Percentiles rank a stretch among this genome's conserved stretches.
These are phyloP conservation scores for Thera britannica DNA, from an alignment of 2,888 invertebrate genomes.

Conservation along the genomic window DNA sequence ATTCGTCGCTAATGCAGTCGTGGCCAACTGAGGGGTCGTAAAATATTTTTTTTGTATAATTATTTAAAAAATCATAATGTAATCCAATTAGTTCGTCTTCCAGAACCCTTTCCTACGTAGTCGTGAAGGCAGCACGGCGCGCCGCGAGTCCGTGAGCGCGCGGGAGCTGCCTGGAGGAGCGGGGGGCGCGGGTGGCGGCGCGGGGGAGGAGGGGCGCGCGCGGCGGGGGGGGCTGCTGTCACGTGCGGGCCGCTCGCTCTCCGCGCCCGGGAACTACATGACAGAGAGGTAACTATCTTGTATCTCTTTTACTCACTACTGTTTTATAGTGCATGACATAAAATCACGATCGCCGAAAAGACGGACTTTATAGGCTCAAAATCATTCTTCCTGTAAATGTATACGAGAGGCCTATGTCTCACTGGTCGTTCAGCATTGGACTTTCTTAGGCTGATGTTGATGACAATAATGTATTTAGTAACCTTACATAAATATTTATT, in stretches of 20 bases:
- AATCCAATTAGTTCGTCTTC: not conserved
- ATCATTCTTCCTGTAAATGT: too few relatives aligned
- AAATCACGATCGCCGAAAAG: too few relatives aligned
- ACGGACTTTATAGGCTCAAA: too few relatives aligned
- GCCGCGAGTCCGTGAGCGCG: slow-evolving; percentile 59
- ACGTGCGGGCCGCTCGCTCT: slow-evolving; percentile 71
- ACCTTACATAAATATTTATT: too few relatives aligned
- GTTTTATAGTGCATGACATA: too few relatives aligned
- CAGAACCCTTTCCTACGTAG: slow-evolving; percentile 80
- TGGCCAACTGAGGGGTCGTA: too few relatives aligned
- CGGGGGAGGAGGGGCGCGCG: slow-evolving; percentile 28
- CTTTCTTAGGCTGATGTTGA: too few relatives aligned
- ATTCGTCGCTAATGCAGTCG: not conserved
- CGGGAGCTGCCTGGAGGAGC: slow-evolving; percentile 31
- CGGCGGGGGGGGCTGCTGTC: slow-evolving; percentile 57
- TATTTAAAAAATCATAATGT: not conserved
- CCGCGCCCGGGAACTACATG: slow-evolving; percentile 76
- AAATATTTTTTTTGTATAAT: too few relatives aligned
- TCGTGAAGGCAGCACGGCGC: slow-evolving; percentile 67
- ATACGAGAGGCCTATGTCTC: too few relatives aligned
- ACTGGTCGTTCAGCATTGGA: too few relatives aligned
- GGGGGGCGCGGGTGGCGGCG: slow-evolving; percentile 34
- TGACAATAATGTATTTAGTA: too few relatives aligned
- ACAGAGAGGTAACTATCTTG: slow-evolving; percentile 62
- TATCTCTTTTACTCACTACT: not conserved